A percentile compares a stretch with the other conserved stretches of the same genome.
phyloP scores from a whole-genome alignment of 2,888 invertebrate species.

The Bibio marci region DNA sequence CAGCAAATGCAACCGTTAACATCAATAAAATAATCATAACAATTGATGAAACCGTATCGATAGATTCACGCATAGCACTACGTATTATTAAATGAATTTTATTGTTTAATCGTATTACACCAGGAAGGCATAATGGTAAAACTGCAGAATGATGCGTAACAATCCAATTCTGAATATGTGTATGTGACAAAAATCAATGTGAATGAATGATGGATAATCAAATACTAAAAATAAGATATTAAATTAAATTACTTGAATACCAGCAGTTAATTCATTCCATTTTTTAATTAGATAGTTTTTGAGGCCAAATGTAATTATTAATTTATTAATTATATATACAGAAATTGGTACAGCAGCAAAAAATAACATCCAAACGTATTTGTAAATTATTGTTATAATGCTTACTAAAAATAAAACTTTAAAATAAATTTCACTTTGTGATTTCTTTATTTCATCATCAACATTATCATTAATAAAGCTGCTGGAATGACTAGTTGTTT shows the following conservation, averaged over 20 bases:
- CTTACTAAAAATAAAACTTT: conserved; percentile 69
- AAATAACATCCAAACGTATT: conserved; percentile 65
- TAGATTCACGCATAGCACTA: conserved; percentile 48
- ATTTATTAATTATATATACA: conserved; percentile 43
- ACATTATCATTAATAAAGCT: too few species aligned
- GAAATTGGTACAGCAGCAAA: conserved; percentile 60
- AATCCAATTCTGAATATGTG: conserved; percentile 36
- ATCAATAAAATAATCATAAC: conserved; percentile 76
- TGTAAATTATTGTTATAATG: conserved; percentile 68
- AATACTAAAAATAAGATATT: background rate
- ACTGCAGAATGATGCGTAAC: conserved; percentile 40
- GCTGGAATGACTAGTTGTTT: conserved; percentile 8
- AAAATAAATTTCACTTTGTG: conserved; percentile 53
- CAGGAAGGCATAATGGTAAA: conserved; percentile 59
- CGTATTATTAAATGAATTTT: conserved; percentile 44
- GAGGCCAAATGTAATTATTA: conserved; percentile 34
- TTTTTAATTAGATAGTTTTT: conserved; percentile 29
- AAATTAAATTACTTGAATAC: background rate
- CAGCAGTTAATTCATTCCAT: background rate
- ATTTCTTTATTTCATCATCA: conserved; percentile 24
- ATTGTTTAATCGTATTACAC: conserved; percentile 51
- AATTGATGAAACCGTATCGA: conserved; percentile 74
- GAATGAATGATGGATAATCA: background rate
- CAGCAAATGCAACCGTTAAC: conserved; percentile 56
- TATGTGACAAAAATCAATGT: conserved; percentile 22